Percentiles rank a stretch among this genome's conserved stretches.
Conservation (phyloP, 2,888 invertebrate species). For the Tromatobia lineatoria region DNA sequence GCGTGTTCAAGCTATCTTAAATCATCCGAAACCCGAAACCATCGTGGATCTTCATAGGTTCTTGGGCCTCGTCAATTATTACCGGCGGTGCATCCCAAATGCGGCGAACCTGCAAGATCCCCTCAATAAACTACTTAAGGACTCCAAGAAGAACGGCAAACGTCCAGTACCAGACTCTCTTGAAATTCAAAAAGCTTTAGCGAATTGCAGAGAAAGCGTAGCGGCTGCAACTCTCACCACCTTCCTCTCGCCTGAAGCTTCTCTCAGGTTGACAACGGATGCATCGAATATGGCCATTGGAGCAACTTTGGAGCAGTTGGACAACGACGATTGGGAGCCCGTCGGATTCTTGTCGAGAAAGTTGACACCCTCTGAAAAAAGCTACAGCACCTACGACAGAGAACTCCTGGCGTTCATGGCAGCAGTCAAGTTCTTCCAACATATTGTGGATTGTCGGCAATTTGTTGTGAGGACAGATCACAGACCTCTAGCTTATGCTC, state of each 20-base stretch:
- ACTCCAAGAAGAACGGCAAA: slow-evolving; percentile 48
- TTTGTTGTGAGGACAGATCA: slow-evolving; percentile 61
- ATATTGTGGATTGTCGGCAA: slow-evolving; percentile 49
- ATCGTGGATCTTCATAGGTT: slow-evolving; percentile 39
- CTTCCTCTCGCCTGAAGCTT: slow-evolving; percentile 35
- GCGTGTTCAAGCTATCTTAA: not conserved
- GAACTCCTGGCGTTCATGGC: slow-evolving; percentile 59
- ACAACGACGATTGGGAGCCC: slow-evolving; percentile 48
- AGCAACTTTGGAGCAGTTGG: slow-evolving; percentile 52
- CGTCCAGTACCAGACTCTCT: not conserved
- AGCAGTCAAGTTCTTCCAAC: slow-evolving; percentile 53
- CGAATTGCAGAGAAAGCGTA: slow-evolving; percentile 38
- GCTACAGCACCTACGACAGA: slow-evolving; percentile 72
- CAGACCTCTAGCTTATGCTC: slow-evolving; percentile 55
- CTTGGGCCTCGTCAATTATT: slow-evolving; percentile 45
- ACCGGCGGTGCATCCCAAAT: slow-evolving; percentile 30
- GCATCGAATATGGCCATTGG: slow-evolving; percentile 61
- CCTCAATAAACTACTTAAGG: slow-evolving; percentile 20
- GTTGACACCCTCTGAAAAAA: slow-evolving; percentile 58
- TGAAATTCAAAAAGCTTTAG: slow-evolving; percentile 37
- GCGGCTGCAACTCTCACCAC: not conserved
- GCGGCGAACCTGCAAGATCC: slow-evolving; percentile 45
- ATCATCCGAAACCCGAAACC: not conserved
- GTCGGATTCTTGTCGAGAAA: slow-evolving; percentile 60
- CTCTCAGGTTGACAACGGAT: slow-evolving; percentile 33